Evolutionary conservation across 2,113 vertebrate species (phyloP).

Genomic region (Myrmecobius fasciatus): DNA sequence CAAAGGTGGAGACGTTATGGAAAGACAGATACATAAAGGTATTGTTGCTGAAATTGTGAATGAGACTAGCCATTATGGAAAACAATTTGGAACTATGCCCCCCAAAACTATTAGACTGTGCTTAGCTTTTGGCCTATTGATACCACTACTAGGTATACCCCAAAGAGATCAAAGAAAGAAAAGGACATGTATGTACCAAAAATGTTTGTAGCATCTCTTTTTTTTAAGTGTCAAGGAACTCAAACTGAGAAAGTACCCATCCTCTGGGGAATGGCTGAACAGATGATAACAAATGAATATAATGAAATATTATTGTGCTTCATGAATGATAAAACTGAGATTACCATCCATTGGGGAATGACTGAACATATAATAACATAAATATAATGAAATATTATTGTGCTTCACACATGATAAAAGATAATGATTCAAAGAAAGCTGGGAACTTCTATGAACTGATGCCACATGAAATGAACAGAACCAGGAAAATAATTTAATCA

Average conservation of each 20-base stretch:
- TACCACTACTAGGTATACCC: not conserved
- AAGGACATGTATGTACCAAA: not conserved
- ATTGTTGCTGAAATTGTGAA: not conserved
- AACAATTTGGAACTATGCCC: not conserved
- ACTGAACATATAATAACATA: not conserved
- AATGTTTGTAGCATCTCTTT: not conserved
- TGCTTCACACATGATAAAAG: not conserved
- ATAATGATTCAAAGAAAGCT: not conserved
- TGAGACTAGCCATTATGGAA: not conserved
- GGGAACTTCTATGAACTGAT: not conserved
- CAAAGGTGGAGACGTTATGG: not conserved
- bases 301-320: not conserved
- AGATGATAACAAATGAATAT: not conserved
- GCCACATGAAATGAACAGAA: not conserved
- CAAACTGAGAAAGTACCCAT: not conserved
- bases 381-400: not conserved
- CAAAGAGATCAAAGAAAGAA: not conserved
- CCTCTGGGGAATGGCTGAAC: not conserved
- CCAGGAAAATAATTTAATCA: not conserved
- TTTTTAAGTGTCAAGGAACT: not conserved
- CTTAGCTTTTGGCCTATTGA: not conserved
- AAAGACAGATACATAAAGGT: not conserved
- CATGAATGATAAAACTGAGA: not conserved
- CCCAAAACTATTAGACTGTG: not conserved
- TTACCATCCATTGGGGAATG: not conserved